Conservation (phyloP, 2,888 invertebrate species). For the Caenorhabditis sulstoni region DNA sequence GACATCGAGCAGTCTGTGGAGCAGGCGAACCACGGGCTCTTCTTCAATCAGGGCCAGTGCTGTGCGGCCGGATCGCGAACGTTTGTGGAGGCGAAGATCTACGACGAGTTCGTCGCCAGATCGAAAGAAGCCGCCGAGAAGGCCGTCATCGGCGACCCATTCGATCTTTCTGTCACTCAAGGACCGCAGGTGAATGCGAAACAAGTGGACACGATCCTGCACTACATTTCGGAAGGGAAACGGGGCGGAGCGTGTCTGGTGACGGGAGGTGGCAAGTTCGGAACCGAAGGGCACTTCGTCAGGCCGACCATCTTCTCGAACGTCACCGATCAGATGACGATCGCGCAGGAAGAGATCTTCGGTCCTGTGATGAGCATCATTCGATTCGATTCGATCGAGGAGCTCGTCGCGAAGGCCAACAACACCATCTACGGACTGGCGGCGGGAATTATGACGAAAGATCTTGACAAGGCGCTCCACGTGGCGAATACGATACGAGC, state of each 20-base stretch:
- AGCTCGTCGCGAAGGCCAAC: conserved; percentile 85
- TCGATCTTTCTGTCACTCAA: conserved; percentile 88
- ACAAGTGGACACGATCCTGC: conserved; percentile 89
- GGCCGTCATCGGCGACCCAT: conserved; percentile 91
- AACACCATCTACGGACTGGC: conserved; percentile 93
- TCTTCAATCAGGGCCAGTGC: conserved; percentile 84
- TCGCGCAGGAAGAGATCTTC: conserved; percentile 83
- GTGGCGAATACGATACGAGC: conserved; percentile 87
- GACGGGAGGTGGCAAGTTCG: conserved; percentile 82
- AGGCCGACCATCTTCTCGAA: conserved; percentile 83
- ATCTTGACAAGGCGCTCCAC: conserved; percentile 88
- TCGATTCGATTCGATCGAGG: conserved; percentile 82
- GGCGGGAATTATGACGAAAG: conserved; percentile 92
- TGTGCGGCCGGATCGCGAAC: conserved; percentile 92
- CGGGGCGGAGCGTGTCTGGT: conserved; percentile 90
- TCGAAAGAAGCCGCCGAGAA: conserved; percentile 88
- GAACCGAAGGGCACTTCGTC: conserved; percentile 81
- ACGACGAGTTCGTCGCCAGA: conserved; percentile 89
- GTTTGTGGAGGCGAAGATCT: conserved; percentile 89
- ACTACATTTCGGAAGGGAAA: conserved; percentile 88
- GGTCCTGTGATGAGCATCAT: conserved; percentile 83
- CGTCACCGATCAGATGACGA: conserved; percentile 82
- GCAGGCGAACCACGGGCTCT: conserved; percentile 81
- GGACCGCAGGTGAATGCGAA: conserved; percentile 92
- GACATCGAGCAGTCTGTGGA: conserved; percentile 81